Conservation (phyloP, 1,140 invertebrate genomes). For the Teleopsis dalmanni region DNA sequence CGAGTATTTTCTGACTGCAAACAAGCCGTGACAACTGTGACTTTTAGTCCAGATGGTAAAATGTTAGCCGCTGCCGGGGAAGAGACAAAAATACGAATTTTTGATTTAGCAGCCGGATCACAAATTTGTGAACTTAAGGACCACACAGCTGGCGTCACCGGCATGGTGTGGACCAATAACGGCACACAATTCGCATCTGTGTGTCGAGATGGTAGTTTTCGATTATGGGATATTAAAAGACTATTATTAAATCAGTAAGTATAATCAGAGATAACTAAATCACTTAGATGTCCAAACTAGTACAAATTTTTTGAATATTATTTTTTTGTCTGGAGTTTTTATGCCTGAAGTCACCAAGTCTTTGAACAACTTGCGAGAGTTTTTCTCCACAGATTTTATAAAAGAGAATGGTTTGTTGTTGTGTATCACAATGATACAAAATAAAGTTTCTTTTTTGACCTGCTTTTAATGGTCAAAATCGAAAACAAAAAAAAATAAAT, state of each 20-base stretch:
- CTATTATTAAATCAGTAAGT: constrained; percentile 26
- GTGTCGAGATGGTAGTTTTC: constrained; percentile 67
- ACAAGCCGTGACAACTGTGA: constrained; percentile 62
- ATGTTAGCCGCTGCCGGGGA: constrained; percentile 67
- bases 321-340: neutral
- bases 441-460: too few species aligned
- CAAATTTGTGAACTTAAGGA: constrained; percentile 65
- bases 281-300: neutral
- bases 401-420: too few species aligned
- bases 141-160: constrained; percentile 67
- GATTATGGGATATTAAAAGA: constrained; percentile 57
- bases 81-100: constrained; percentile 53
- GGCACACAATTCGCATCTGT: constrained; percentile 62
- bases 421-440: too few species aligned
- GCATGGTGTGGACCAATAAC: constrained; percentile 58
- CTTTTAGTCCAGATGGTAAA: constrained; percentile 74
- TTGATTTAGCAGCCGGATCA: constrained; percentile 50
- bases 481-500: too few species aligned
- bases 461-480: too few species aligned
- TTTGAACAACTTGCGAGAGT: neutral
- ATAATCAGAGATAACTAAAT: neutral
- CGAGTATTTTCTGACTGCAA: constrained; percentile 73
- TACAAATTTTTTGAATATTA: constrained; percentile 2
- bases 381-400: too few species aligned
- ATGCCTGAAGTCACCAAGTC: neutral